Evolutionary conservation across 1,140 invertebrate species (phyloP).

Genomic region (Goniozus legneri): DNA sequence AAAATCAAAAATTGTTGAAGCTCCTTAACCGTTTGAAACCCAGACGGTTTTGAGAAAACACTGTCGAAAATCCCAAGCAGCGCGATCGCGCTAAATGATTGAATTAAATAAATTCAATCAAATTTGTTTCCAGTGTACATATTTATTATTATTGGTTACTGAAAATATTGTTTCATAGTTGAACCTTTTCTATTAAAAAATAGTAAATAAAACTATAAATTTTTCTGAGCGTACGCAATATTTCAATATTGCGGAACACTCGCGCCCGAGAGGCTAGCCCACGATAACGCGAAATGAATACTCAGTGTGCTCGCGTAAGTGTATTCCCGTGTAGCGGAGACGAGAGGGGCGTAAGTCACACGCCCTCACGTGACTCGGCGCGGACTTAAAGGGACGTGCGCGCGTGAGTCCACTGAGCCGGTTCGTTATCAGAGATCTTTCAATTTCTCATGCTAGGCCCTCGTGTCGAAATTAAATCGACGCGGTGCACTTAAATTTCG

Average conservation of each 20-base stretch:
- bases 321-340: slow-evolving; percentile 40
- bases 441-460: slow-evolving; percentile 45
- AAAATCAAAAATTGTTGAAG: no score
- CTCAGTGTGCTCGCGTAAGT: slow-evolving; percentile 37
- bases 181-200: slow-evolving; percentile 8
- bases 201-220: no score
- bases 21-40: no score
- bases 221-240: slow-evolving; percentile 3
- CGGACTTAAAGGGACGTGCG: slow-evolving; percentile 18
- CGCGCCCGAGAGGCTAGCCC: slow-evolving; percentile 26
- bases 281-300: slow-evolving; percentile 47
- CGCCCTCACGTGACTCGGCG: slow-evolving; percentile 42
- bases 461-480: slow-evolving; percentile 17
- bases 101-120: no score
- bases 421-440: slow-evolving; percentile 44
- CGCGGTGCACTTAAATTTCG: slow-evolving; percentile 6
- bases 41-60: no score
- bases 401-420: no score
- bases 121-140: no score
- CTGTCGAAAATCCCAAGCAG: no score
- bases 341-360: slow-evolving; percentile 39
- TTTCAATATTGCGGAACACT: no score
- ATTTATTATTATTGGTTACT: no score
- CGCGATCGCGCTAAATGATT: no score
- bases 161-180: no score